Evolutionary conservation across 2,797 vertebrate species (phyloP).

Genomic region (Erethizon dorsatum): DNA sequence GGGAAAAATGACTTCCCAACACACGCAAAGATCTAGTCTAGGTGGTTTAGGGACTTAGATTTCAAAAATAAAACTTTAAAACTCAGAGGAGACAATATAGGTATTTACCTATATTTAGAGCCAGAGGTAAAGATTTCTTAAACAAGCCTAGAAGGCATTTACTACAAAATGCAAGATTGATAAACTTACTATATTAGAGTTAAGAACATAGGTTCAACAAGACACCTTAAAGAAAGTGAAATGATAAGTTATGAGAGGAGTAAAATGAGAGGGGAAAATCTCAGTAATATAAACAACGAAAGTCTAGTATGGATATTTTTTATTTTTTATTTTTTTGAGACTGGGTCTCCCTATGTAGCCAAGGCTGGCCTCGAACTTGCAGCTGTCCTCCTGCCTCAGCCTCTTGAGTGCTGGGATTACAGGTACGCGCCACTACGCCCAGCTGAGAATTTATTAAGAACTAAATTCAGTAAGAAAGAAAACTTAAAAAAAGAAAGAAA

Average conservation of each 20-base stretch:
- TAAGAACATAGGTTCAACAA: not conserved
- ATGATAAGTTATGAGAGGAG: not conserved
- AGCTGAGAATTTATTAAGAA: not conserved
- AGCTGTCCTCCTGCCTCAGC: not conserved
- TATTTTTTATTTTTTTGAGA: not conserved
- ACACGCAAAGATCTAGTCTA: not conserved
- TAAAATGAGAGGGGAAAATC: not conserved
- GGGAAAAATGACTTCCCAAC: not conserved
- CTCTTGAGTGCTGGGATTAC: not conserved
- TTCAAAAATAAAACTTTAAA: slow-evolving; percentile 37
- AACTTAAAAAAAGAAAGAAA: not conserved
- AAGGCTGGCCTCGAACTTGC: not conserved
- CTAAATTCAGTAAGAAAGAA: not conserved
- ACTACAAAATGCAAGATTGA: not conserved
- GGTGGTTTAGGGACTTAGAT: not conserved
- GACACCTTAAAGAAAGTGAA: not conserved
- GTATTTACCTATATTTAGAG: not conserved
- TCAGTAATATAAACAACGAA: not conserved
- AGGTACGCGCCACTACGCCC: not conserved
- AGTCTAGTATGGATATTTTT: not conserved
- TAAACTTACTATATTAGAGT: not conserved
- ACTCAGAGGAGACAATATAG: not conserved
- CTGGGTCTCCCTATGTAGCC: not conserved
- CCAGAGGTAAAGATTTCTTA: not conserved
- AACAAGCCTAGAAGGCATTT: not conserved